Percentiles rank a stretch among this genome's conserved stretches.
phyloP scores from a whole-genome alignment of 2,888 invertebrate genomes.

The Romanomermis culicivorax region DNA sequence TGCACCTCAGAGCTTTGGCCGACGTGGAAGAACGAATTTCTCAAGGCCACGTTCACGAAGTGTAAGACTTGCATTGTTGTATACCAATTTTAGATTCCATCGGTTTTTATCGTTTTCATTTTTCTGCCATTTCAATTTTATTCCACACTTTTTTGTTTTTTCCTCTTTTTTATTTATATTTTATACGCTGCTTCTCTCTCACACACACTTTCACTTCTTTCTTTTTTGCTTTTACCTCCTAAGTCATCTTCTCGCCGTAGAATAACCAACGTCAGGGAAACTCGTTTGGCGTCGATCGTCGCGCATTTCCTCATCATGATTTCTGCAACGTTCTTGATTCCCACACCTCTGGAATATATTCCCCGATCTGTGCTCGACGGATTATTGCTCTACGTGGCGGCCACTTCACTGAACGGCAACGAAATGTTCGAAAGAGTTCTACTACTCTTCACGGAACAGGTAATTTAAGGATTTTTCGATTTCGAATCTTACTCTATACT shows the following conservation, averaged over 20 bases:
- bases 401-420: constrained; percentile 38
- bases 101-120: no score
- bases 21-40: constrained; percentile 32
- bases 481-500: no score
- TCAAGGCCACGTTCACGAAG: constrained; percentile 32
- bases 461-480: no score
- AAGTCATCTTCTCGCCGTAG: no score
- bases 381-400: constrained; percentile 39
- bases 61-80: constrained; percentile 23
- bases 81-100: no score
- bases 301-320: constrained; percentile 39
- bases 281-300: constrained; percentile 37
- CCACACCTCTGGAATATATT: constrained; percentile 36
- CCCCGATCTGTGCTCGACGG: constrained; percentile 40
- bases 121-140: not conserved
- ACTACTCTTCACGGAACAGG: constrained; percentile 39
- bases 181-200: no score
- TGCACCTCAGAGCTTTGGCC: constrained; percentile 30
- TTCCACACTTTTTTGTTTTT: no score
- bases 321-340: constrained; percentile 36
- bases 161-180: not conserved
- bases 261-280: constrained; percentile 36
- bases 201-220: no score
- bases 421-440: constrained; percentile 40
- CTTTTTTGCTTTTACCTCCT: no score